Evolutionary conservation across 2,797 vertebrate species (phyloP).

Genomic region (Scolopax rusticola): DNA sequence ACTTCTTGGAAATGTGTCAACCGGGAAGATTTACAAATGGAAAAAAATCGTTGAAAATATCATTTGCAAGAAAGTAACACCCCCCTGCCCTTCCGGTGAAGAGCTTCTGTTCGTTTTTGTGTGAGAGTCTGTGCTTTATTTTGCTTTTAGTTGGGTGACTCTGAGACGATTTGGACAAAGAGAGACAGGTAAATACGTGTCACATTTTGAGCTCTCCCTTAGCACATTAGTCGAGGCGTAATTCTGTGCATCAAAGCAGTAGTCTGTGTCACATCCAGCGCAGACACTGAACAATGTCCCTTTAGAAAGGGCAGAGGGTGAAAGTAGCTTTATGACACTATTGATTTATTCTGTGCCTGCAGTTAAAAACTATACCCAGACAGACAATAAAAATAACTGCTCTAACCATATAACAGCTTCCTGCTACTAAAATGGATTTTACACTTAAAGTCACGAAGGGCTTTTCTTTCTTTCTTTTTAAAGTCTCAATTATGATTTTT

Average conservation of each 20-base stretch:
- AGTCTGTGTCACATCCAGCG: constrained; percentile 48
- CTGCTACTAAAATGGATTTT: constrained; percentile 94
- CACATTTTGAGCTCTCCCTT: neutral
- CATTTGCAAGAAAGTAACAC: neutral
- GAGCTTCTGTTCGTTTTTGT: neutral
- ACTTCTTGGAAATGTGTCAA: neutral
- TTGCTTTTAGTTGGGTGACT: neutral
- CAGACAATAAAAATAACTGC: constrained; percentile 98
- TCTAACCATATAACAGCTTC: constrained; percentile 95
- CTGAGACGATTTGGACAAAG: neutral
- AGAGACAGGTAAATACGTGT: neutral
- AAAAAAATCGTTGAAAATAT: neutral
- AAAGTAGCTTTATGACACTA: constrained; percentile 94
- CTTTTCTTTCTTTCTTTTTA: constrained; percentile 73
- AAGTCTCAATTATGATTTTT: constrained; percentile 63
- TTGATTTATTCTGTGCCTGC: constrained; percentile 92
- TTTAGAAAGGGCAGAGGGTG: constrained; percentile 89
- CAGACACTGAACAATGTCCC: constrained; percentile 73
- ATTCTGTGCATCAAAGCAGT: constrained; percentile 22
- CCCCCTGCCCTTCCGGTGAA: neutral
- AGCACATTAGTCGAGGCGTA: neutral
- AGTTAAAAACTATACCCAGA: constrained; percentile 95
- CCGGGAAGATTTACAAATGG: neutral
- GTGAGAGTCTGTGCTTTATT: neutral
- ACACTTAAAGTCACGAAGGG: constrained; percentile 84